phyloP scores from a whole-genome alignment of 2,888 invertebrate genomes.

The Enchytraeus crypticus region DNA sequence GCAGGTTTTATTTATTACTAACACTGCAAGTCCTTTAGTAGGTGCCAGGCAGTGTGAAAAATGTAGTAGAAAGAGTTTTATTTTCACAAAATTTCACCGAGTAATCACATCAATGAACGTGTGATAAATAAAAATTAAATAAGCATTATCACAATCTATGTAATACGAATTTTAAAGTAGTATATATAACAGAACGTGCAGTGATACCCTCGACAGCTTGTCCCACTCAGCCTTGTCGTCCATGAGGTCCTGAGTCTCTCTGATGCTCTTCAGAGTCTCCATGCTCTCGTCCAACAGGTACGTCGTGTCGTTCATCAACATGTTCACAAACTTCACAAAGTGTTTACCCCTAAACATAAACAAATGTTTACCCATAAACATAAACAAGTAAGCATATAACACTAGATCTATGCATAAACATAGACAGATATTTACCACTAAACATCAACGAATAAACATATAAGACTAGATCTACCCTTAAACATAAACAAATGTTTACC shows the following conservation, averaged over 20 bases:
- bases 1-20: too few species aligned
- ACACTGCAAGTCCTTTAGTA: too few species aligned
- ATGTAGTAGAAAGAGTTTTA: too few species aligned
- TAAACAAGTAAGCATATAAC: neutral
- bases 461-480: neutral
- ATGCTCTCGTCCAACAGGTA: conserved; percentile 91
- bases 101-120: too few species aligned
- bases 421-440: neutral
- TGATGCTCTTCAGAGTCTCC: conserved; percentile 67
- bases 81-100: too few species aligned
- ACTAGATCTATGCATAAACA: neutral
- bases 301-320: conserved; percentile 97
- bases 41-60: too few species aligned
- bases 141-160: too few species aligned
- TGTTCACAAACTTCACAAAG: conserved; percentile 91
- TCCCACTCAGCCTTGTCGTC: conserved; percentile 63
- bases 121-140: too few species aligned
- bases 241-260: conserved; percentile 74
- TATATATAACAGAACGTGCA: too few species aligned
- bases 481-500: too few species aligned
- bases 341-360: conserved; percentile 19
- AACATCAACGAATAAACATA: neutral
- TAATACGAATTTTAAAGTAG: too few species aligned
- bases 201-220: conserved; percentile 52
- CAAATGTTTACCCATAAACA: neutral